phyloP scores from a whole-genome alignment of 2,113 vertebrate species.

The Saguinus midas region DNA sequence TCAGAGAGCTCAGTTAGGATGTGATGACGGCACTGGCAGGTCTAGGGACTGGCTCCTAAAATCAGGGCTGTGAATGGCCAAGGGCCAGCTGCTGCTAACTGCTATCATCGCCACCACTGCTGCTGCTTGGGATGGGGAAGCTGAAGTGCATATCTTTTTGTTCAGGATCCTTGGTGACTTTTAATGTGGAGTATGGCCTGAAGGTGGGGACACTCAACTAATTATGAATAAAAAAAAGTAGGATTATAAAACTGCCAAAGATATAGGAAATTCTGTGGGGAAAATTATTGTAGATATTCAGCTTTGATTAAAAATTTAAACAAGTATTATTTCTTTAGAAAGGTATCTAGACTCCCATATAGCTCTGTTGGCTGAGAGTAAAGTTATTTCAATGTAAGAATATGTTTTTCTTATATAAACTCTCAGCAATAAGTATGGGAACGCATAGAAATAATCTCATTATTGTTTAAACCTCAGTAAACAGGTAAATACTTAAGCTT shows the following conservation, averaged over 20 bases:
- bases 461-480: conserved; percentile 36
- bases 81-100: background rate
- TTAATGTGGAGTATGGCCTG: background rate
- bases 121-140: background rate
- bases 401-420: conserved; percentile 1
- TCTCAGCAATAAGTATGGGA: background rate
- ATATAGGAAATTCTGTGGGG: conserved; percentile 19
- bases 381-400: conserved; percentile 28
- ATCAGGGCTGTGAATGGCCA: background rate
- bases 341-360: conserved; percentile 19
- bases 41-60: background rate
- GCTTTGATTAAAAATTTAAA: conserved; percentile 43
- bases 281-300: background rate
- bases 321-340: conserved; percentile 38
- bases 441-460: background rate
- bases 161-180: background rate
- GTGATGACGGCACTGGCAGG: background rate
- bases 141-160: background rate
- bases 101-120: background rate
- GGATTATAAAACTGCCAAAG: conserved; percentile 13
- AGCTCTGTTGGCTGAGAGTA: background rate
- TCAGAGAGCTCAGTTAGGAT: background rate
- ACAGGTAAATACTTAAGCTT: conserved; percentile 47
- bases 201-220: background rate
- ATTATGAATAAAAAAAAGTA: background rate